Percentiles rank a stretch among this genome's conserved stretches.
Conservation (phyloP, 2,888 invertebrate species). For the Chromoteleia sp. region DNA sequence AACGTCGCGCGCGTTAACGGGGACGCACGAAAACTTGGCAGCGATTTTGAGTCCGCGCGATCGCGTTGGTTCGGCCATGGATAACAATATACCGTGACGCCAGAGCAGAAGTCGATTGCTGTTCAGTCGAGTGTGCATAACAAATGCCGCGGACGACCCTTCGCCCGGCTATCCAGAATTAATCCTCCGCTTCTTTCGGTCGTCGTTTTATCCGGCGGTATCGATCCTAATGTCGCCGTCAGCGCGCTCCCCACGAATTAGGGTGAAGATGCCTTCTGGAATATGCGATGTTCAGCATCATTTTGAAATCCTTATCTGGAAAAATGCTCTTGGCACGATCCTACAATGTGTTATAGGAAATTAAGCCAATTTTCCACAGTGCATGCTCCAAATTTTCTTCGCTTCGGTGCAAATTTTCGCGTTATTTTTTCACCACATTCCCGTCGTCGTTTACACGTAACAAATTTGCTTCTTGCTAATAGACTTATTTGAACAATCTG, state of each 20-base stretch:
- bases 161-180: conserved; percentile 42
- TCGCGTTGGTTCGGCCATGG: conserved; percentile 35
- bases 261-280: conserved; percentile 46
- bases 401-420: conserved; percentile 34
- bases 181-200: conserved; percentile 59
- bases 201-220: conserved; percentile 42
- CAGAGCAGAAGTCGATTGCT: conserved; percentile 48
- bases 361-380: conserved; percentile 47
- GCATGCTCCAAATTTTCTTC: conserved; percentile 36
- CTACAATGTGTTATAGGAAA: conserved; percentile 50
- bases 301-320: conserved; percentile 52
- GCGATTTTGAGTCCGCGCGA: conserved; percentile 19
- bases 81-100: conserved; percentile 47
- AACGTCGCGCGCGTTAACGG: conserved; percentile 28
- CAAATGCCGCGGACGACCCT: conserved; percentile 65
- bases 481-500: too few relatives aligned
- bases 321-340: conserved; percentile 49
- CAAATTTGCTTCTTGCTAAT: too few relatives aligned
- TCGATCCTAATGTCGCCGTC: conserved; percentile 50
- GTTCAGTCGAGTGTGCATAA: conserved; percentile 64
- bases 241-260: conserved; percentile 33
- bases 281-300: conserved; percentile 53
- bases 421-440: conserved; percentile 10
- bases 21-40: conserved; percentile 44
- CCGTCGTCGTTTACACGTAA: not conserved